Percentiles rank a stretch among this genome's conserved stretches.
phyloP scores from a whole-genome alignment of 2,113 vertebrate species.

The Hydrochoerus hydrochaeris region DNA sequence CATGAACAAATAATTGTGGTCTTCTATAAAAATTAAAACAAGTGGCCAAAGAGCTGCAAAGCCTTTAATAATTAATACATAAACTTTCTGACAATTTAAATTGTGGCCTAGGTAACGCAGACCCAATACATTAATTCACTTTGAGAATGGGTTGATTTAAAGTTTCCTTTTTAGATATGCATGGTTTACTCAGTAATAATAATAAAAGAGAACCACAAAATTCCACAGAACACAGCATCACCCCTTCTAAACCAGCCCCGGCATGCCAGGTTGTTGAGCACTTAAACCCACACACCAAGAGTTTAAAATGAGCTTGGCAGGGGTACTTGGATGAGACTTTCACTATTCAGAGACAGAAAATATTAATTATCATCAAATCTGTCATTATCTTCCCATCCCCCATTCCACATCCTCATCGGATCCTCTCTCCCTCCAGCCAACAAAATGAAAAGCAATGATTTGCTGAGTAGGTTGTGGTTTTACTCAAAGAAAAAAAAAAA shows the following conservation, averaged over 20 bases:
- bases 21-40: conserved; percentile 66
- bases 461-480: conserved; percentile 71
- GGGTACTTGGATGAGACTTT: conserved; percentile 76
- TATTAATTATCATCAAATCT: conserved; percentile 81
- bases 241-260: conserved; percentile 68
- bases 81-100: conserved; percentile 65
- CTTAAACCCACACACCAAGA: conserved; percentile 82
- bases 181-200: conserved; percentile 75
- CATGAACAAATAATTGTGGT: conserved; percentile 29
- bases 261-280: conserved; percentile 65
- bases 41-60: conserved; percentile 37
- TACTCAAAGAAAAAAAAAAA: neutral
- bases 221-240: conserved; percentile 77
- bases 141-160: conserved; percentile 69
- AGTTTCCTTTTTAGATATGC: conserved; percentile 81
- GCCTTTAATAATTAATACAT: conserved; percentile 68
- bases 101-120: conserved; percentile 53
- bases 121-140: conserved; percentile 66
- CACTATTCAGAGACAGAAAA: conserved; percentile 82
- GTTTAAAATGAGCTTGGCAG: conserved; percentile 76
- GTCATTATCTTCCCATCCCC: conserved; percentile 77
- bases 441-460: conserved; percentile 70
- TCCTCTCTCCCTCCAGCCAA: conserved; percentile 64
- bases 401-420: conserved; percentile 40
- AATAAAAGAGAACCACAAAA: conserved; percentile 80